These are phyloP conservation scores for Perognathus longimembris DNA, from an alignment of 2,113 vertebrate species.

Conservation along the genomic window DNA sequence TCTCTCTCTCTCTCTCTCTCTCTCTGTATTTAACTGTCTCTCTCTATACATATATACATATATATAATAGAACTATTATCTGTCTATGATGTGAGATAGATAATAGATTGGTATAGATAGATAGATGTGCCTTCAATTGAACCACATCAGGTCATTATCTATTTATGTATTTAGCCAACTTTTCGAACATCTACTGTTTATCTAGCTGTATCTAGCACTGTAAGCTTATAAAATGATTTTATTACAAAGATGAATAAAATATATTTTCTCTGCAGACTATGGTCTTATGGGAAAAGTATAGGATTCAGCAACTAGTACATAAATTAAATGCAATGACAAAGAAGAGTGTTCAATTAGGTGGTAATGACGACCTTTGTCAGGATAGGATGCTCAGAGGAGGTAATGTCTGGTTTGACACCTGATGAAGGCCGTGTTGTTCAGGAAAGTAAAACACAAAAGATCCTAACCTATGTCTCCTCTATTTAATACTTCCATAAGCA, in stretches of 20 bases:
- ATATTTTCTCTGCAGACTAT: background rate
- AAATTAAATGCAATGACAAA: background rate
- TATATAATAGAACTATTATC: no score
- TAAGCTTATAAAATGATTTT: no score
- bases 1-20: no score
- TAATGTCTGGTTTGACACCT: background rate
- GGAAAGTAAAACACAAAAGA: background rate
- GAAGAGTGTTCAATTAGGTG: background rate
- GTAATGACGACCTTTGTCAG: no score
- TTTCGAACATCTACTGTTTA: background rate
- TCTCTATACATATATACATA: no score
- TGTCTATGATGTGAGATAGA: no score
- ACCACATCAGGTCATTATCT: background rate
- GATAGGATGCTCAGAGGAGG: background rate
- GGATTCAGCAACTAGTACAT: background rate
- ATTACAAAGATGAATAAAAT: background rate
- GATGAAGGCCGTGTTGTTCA: background rate
- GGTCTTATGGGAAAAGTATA: background rate
- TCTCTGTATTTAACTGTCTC: no score
- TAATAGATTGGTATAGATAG: background rate
- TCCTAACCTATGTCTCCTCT: background rate
- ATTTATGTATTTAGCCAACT: background rate
- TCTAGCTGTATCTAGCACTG: background rate
- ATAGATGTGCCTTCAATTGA: background rate
- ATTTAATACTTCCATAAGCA: background rate